These are phyloP conservation scores for Scalopus aquaticus DNA, from an alignment of 2,113 vertebrate genomes.

Conservation along the genomic window DNA sequence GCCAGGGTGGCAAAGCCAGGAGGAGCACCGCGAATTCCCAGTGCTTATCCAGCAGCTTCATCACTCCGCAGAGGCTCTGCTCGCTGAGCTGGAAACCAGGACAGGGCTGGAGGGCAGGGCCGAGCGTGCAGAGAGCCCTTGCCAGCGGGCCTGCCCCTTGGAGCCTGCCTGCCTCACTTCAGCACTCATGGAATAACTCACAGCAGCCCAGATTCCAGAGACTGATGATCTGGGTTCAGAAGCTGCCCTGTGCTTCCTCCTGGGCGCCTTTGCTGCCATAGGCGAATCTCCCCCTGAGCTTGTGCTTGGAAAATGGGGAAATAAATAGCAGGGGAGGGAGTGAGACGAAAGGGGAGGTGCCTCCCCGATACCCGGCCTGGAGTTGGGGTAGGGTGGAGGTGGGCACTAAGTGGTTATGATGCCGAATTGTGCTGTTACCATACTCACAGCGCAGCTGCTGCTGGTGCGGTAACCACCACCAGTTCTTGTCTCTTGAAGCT, in stretches of 20 bases:
- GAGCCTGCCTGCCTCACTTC: background rate
- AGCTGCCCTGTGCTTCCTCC: background rate
- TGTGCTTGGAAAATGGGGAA: background rate
- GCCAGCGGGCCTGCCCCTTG: background rate
- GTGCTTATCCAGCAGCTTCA: background rate
- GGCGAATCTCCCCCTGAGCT: background rate
- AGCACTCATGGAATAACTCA: background rate
- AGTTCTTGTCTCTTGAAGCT: too few relatives aligned
- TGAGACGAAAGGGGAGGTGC: background rate
- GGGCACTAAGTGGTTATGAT: rapidly evolving
- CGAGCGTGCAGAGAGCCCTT: background rate
- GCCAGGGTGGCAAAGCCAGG: background rate
- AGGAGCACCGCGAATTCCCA: background rate
- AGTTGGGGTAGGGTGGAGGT: too few relatives aligned
- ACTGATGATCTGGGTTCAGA: background rate
- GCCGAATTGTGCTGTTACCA: too few relatives aligned
- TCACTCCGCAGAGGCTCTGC: rapidly evolving
- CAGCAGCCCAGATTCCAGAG: background rate
- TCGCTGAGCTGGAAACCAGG: background rate
- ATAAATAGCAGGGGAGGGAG: background rate
- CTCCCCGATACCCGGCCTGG: background rate
- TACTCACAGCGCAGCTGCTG: too few relatives aligned
- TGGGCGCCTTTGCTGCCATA: rapidly evolving
- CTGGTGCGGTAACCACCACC: too few relatives aligned
- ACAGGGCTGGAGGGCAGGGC: background rate